Percentiles rank a stretch among this genome's conserved stretches.
These are phyloP conservation scores for Osmoderma eremita DNA, from an alignment of 2,888 invertebrate genomes.

Conservation along the genomic window DNA sequence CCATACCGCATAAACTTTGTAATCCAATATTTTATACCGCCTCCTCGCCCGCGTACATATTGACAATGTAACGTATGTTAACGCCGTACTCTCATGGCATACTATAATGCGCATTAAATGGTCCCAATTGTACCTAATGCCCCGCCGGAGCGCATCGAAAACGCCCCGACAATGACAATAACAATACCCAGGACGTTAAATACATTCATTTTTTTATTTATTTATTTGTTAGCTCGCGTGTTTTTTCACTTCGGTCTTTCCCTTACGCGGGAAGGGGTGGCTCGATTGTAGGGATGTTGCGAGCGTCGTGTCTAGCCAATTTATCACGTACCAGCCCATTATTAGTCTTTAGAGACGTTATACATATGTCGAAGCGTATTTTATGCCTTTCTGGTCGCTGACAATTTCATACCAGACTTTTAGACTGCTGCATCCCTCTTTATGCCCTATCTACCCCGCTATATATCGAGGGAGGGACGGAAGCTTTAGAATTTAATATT, in stretches of 20 bases:
- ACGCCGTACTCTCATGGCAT: constrained; percentile 19
- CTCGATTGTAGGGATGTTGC: background rate
- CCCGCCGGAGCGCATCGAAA: background rate
- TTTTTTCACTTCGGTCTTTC: constrained; percentile 1
- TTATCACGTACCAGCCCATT: constrained; percentile 29
- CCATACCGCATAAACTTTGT: constrained; percentile 6
- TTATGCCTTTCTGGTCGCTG: constrained; percentile 20
- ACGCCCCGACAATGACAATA: constrained; percentile 18
- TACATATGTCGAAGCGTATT: constrained; percentile 30
- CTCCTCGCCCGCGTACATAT: constrained; percentile 1
- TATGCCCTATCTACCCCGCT: background rate
- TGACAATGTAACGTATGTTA: constrained; percentile 29
- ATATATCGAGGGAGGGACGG: background rate
- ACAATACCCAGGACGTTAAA: constrained; percentile 12
- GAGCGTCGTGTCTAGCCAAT: constrained; percentile 24
- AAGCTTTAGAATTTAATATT: constrained; percentile 23
- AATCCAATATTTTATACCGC: constrained; percentile 32
- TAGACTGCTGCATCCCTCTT: background rate
- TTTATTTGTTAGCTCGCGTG: constrained; percentile 24
- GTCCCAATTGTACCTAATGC: constrained; percentile 18
- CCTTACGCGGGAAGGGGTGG: constrained; percentile 10
- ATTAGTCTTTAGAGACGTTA: constrained; percentile 30
- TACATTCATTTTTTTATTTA: constrained; percentile 22
- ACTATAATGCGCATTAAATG: constrained; percentile 29
- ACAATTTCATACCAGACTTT: constrained; percentile 17